Percentiles rank a stretch among this genome's conserved stretches.
phyloP scores from a whole-genome alignment of 2,888 invertebrate species.

The Allophyes oxyacanthae region DNA sequence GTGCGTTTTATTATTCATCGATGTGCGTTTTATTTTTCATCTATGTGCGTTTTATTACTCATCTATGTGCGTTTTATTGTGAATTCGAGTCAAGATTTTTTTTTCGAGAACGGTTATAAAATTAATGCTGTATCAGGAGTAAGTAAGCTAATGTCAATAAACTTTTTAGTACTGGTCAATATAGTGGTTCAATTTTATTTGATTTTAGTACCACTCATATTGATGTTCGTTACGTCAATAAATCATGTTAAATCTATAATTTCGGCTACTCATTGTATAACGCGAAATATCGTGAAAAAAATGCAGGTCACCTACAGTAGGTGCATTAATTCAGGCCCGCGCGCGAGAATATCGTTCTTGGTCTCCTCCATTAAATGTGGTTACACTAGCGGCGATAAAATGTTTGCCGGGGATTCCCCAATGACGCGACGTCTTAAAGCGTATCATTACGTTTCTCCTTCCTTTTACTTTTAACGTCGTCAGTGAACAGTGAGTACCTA shows the following conservation, averaged over 20 bases:
- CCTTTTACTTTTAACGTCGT: too few species aligned
- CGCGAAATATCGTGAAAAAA: background rate
- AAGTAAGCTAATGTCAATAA: conserved; percentile 6
- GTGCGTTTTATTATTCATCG: too few species aligned
- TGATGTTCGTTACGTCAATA: background rate
- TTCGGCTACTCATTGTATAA: conserved; percentile 5
- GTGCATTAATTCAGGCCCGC: conserved; percentile 1
- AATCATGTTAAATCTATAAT: conserved; percentile 3
- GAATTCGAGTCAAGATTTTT: too few species aligned
- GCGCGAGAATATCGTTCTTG: conserved; percentile 1
- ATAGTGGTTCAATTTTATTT: conserved; percentile 4
- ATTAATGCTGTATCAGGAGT: conserved; percentile 3
- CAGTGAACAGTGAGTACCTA: too few species aligned
- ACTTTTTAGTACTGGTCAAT: conserved; percentile 5
- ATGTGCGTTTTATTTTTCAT: too few species aligned
- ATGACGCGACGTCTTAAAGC: too few species aligned
- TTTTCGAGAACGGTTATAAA: background rate
- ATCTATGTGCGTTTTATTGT: too few species aligned
- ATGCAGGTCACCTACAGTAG: background rate
- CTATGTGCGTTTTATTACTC: too few species aligned
- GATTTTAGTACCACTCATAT: conserved; percentile 1
- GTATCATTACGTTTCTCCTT: background rate
- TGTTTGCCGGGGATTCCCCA: background rate
- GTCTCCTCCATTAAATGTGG: conserved; percentile 2
- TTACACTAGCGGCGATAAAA: background rate